Percentiles rank a stretch among this genome's conserved stretches.
Conservation (phyloP, 2,797 vertebrate genomes). For the Phyllotis vaccarum region DNA sequence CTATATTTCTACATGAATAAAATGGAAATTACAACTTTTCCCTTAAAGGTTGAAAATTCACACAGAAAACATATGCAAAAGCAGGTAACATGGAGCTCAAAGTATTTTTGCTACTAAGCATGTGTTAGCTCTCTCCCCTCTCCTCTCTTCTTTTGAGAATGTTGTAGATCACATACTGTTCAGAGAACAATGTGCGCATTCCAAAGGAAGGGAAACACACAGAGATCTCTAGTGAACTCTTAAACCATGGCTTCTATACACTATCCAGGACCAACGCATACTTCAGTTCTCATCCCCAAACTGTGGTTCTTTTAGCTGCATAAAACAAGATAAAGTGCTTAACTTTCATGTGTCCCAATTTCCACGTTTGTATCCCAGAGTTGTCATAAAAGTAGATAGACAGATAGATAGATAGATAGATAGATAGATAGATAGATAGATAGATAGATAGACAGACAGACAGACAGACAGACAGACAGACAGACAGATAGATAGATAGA, state of each 20-base stretch:
- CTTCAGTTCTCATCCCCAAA: background rate
- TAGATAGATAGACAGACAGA: no score
- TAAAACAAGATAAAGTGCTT: background rate
- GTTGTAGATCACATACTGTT: background rate
- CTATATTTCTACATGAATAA: constrained; percentile 20
- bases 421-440: no score
- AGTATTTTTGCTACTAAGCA: background rate
- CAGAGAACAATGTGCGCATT: background rate
- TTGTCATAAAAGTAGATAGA: background rate
- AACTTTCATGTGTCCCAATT: background rate
- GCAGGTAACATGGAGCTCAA: background rate
- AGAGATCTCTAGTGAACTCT: background rate
- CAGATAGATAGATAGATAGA: no score
- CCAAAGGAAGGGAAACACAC: background rate
- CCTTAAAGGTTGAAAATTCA: constrained; percentile 27
- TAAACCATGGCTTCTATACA: background rate
- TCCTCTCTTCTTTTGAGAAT: background rate
- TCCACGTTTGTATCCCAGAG: background rate
- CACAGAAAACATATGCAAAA: constrained; percentile 30
- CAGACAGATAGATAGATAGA: background rate
- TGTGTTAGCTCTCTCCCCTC: background rate
- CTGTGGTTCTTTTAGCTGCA: background rate
- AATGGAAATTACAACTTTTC: constrained; percentile 48
- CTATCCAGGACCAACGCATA: background rate
- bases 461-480: background rate